Percentiles rank a stretch among this genome's conserved stretches.
Evolutionary conservation across 2,888 invertebrate species (phyloP).

Genomic region (Lasioglossum malachurum): DNA sequence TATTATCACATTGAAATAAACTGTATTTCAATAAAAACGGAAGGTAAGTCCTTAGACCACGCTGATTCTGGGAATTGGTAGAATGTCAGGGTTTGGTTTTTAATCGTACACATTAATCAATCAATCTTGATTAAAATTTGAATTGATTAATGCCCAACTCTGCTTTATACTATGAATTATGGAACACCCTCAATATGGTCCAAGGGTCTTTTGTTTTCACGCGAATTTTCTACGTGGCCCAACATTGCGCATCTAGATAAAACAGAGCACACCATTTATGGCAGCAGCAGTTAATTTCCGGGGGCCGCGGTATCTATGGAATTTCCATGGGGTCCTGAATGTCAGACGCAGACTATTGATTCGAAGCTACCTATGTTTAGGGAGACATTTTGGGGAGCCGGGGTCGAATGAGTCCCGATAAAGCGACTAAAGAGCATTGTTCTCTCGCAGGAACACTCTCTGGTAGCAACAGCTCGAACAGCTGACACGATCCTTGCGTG

Average conservation of each 20-base stretch:
- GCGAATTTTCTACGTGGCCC: neutral
- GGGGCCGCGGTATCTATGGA: neutral
- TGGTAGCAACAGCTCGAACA: constrained; percentile 54
- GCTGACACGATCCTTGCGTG: constrained; percentile 58
- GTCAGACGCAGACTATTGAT: neutral
- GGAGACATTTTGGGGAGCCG: neutral
- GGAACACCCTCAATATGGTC: too few species aligned
- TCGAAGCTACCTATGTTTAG: neutral
- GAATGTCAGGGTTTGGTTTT: too few species aligned
- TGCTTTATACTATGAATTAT: too few species aligned
- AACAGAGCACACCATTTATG: neutral
- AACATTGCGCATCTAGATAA: neutral
- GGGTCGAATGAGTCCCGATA: constrained; percentile 35
- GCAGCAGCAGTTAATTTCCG: neutral
- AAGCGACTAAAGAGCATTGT: constrained; percentile 56
- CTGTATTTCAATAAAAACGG: too few species aligned
- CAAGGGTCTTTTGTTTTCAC: too few species aligned
- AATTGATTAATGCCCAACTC: too few species aligned
- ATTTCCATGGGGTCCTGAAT: neutral
- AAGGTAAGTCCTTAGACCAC: too few species aligned
- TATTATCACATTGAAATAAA: neutral
- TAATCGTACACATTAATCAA: too few species aligned
- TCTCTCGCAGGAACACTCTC: constrained; percentile 41
- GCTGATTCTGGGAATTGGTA: too few species aligned
- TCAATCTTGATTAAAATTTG: too few species aligned